phyloP scores from a whole-genome alignment of 2,888 invertebrate genomes.

The Parnassius mnemosyne region DNA sequence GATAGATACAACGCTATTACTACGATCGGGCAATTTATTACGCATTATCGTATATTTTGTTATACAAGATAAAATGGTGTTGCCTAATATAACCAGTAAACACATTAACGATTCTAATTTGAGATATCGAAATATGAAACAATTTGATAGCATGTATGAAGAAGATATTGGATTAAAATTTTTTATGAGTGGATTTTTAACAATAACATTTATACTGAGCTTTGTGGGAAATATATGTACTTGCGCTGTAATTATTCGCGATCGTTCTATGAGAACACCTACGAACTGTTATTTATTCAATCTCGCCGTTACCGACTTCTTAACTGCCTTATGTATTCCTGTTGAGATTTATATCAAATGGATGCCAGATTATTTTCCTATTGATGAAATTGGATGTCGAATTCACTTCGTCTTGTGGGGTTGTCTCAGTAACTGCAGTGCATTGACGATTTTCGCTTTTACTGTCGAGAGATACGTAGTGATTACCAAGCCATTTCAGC shows the following conservation, averaged over 20 bases:
- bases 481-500: slow-evolving; percentile 89
- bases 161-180: slow-evolving; percentile 79
- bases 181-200: slow-evolving; percentile 76
- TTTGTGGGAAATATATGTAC: slow-evolving; percentile 88
- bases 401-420: slow-evolving; percentile 88
- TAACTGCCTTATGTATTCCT: slow-evolving; percentile 86
- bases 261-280: slow-evolving; percentile 89
- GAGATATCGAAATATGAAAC: slow-evolving; percentile 33
- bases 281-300: slow-evolving; percentile 91
- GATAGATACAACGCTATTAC: slow-evolving; percentile 4
- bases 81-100: slow-evolving; percentile 14
- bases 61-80: slow-evolving; percentile 17
- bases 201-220: slow-evolving; percentile 84
- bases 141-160: slow-evolving; percentile 44
- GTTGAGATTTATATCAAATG: slow-evolving; percentile 89
- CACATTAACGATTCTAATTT: slow-evolving; percentile 50
- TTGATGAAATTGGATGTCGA: slow-evolving; percentile 89
- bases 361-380: slow-evolving; percentile 86
- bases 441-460: slow-evolving; percentile 91
- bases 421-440: slow-evolving; percentile 89
- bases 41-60: background rate
- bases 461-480: slow-evolving; percentile 93
- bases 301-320: slow-evolving; percentile 87
- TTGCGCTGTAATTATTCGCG: slow-evolving; percentile 86
- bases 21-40: background rate